Base-by-base conservation (phyloP, 2,888 invertebrate species). In the Dichetophora obliterata region DNA sequence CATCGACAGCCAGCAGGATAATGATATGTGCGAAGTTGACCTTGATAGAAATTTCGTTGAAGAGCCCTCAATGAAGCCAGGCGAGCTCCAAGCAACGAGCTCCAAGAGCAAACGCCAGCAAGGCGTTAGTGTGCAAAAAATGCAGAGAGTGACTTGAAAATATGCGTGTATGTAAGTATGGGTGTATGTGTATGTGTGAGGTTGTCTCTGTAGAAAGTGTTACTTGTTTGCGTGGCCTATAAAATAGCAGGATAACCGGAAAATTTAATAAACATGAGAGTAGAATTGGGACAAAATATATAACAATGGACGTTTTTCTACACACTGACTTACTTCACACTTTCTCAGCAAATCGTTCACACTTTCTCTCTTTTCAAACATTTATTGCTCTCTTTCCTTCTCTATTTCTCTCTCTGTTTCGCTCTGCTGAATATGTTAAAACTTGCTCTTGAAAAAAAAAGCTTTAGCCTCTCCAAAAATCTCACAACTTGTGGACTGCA, bases 21-120 rank as follows among this genome's bases (percentile, higher is more conserved):
- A 76, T 57, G 57, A 73, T 57, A 59, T 76, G 76, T 68, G 66
- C 59, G 72, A 76, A 76, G 73, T 73, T 73, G 76, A 76, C 73
- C 76, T 76, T 76, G 76, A 68, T 48, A 57, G 52, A 24, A 63
- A 65, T 71, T 76, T 65, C n/a, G 66, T 63, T 27, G 54, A 50
- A 68, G 68, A 68, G 68, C 68, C 59, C 68, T 50, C 68, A 50
- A 66, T 66, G 50, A 68, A 68, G 65, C 24, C 27, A 34, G 74
- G 24, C 65, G 19, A 54, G 54, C 54, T 19, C 54, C 24, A 22
- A 27, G 43, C 9, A 34, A 43, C 22, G 34, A 37, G 22, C 27
- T 31, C 31, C 31, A 16, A 73, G 63, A 63, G 61, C 48, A 31
- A 73, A 61, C 5, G 31, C 3, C 43, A 48, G 27, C 34, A 14